Evolutionary conservation across 2,888 invertebrate genomes (phyloP).

Genomic region (Euclidia mi): DNA sequence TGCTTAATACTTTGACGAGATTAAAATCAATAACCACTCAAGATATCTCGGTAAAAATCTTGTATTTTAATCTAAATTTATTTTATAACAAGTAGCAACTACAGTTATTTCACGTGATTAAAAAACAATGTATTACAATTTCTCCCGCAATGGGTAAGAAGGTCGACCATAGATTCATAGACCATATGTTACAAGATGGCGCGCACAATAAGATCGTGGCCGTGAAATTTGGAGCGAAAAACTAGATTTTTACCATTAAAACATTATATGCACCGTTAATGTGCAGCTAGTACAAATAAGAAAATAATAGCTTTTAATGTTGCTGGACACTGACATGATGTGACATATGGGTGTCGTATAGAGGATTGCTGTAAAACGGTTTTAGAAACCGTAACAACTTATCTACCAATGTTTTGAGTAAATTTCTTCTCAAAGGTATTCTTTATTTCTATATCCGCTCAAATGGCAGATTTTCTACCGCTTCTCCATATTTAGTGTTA

Average conservation of each 20-base stretch:
- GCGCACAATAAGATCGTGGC: slow-evolving; percentile 58
- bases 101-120: slow-evolving; percentile 12
- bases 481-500: too few relatives aligned
- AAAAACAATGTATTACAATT: slow-evolving; percentile 48
- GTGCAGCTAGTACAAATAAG: slow-evolving; percentile 36
- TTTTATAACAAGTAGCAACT: not conserved
- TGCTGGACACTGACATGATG: slow-evolving; percentile 13
- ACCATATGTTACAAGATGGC: slow-evolving; percentile 36
- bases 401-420: too few relatives aligned
- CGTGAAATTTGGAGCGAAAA: slow-evolving; percentile 79
- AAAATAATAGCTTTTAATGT: slow-evolving; percentile 23
- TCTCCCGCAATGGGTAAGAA: slow-evolving; percentile 48
- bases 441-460: too few relatives aligned
- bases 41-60: not conserved
- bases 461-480: too few relatives aligned
- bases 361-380: too few relatives aligned
- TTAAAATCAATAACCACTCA: slow-evolving; percentile 1
- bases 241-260: slow-evolving; percentile 74
- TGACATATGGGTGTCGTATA: slow-evolving; percentile 11
- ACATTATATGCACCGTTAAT: slow-evolving; percentile 46
- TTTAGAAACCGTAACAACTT: too few relatives aligned
- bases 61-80: slow-evolving; percentile 12
- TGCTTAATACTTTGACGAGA: not conserved
- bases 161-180: slow-evolving; percentile 49
- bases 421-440: too few relatives aligned